Evolutionary conservation across 2,888 invertebrate genomes (phyloP).

Genomic region (Meliscaeva auricollis): DNA sequence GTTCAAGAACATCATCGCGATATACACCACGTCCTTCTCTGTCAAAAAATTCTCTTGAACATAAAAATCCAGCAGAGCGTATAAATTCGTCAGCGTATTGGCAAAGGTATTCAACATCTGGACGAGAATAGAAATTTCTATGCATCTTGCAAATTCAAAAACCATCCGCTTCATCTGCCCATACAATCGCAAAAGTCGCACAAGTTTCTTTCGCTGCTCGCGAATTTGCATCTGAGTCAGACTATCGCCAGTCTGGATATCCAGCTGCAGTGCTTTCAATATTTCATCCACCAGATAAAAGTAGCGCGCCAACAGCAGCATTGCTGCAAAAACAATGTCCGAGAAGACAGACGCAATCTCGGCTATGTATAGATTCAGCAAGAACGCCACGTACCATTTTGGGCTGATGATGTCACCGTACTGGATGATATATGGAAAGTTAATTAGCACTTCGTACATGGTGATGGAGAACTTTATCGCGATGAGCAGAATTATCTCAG

Average conservation of each 20-base stretch:
- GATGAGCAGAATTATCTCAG: conserved; percentile 50
- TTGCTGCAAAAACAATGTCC: conserved; percentile 78
- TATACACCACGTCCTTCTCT: conserved; percentile 43
- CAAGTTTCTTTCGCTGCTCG: conserved; percentile 19
- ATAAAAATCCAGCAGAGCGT: conserved; percentile 79
- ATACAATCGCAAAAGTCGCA: conserved; percentile 74
- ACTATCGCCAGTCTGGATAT: conserved; percentile 2
- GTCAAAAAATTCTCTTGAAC: conserved; percentile 28
- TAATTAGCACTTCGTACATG: conserved; percentile 79
- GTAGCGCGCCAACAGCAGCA: conserved; percentile 78
- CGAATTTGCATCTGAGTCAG: conserved; percentile 9
- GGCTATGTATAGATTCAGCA: conserved; percentile 78
- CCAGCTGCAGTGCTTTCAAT: conserved; percentile 30
- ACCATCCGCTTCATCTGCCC: conserved; percentile 72
- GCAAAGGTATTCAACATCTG: conserved; percentile 79
- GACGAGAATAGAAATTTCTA: conserved; percentile 80
- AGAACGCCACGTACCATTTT: conserved; percentile 78
- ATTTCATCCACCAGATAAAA: conserved; percentile 77
- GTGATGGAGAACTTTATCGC: conserved; percentile 78
- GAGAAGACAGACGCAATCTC: conserved; percentile 78
- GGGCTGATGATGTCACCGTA: conserved; percentile 76
- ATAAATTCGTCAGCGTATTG: conserved; percentile 81
- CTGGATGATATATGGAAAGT: conserved; percentile 79
- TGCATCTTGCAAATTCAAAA: conserved; percentile 68
- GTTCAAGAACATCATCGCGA: conserved; percentile 55